These are phyloP conservation scores for Tetramorium bicarinatum DNA, from an alignment of 2,888 invertebrate species.

Conservation along the genomic window DNA sequence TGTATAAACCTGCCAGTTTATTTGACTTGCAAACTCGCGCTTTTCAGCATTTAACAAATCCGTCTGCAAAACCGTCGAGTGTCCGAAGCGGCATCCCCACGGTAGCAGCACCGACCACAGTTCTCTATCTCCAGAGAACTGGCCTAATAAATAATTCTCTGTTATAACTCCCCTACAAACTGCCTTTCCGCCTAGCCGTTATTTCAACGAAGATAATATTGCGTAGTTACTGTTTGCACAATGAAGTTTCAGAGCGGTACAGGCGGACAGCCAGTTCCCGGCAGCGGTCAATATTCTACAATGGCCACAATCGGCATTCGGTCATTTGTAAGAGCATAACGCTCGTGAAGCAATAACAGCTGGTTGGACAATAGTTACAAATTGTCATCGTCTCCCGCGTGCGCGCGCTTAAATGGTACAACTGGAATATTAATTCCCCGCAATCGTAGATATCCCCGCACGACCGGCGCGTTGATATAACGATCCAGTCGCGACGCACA, in stretches of 20 bases:
- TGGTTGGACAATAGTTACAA: constrained; percentile 32
- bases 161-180: background rate
- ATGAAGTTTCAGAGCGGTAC: background rate
- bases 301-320: constrained; percentile 42
- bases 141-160: constrained; percentile 21
- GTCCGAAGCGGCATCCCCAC: background rate
- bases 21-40: background rate
- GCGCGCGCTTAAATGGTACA: constrained; percentile 30
- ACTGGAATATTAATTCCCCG: constrained; percentile 37
- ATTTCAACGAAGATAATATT: constrained; percentile 30
- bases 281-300: constrained; percentile 43
- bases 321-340: constrained; percentile 30
- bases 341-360: constrained; percentile 23
- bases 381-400: constrained; percentile 25
- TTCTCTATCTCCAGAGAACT: background rate
- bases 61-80: background rate
- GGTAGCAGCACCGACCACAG: background rate
- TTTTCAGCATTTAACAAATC: background rate
- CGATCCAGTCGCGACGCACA: background rate
- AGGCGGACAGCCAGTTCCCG: constrained; percentile 10
- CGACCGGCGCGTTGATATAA: background rate
- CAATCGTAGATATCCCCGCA: background rate
- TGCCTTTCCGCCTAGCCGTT: background rate
- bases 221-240: constrained; percentile 14
- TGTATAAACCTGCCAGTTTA: background rate